A percentile compares a stretch with the other conserved stretches of the same genome.
Evolutionary conservation across 2,113 vertebrate species (phyloP).

Genomic region (Stomatorhinus ivindoensis): DNA sequence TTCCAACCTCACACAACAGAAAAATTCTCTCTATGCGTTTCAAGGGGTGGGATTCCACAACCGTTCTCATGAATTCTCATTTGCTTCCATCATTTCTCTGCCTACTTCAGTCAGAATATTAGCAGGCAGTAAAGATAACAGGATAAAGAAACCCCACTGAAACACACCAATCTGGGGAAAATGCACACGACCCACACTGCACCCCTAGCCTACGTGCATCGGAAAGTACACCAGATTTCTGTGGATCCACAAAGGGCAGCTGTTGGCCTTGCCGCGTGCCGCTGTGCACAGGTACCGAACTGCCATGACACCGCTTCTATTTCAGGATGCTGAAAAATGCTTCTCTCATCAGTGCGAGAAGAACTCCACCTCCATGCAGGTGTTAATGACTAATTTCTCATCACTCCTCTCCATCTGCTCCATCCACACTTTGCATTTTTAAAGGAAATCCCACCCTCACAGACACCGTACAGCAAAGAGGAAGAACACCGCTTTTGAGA

Average conservation of each 20-base stretch:
- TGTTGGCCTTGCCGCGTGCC: not conserved
- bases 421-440: not conserved
- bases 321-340: not conserved
- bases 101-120: not conserved
- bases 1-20: not conserved
- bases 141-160: not conserved
- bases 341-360: conserved; percentile 13
- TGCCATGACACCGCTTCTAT: not conserved
- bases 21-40: not conserved
- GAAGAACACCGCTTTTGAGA: not conserved
- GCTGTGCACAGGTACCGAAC: not conserved
- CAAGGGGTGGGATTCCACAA: not conserved
- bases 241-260: too few species aligned
- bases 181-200: not conserved
- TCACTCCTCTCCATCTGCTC: conserved; percentile 3
- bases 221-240: too few species aligned
- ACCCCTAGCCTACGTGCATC: not conserved
- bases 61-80: not conserved
- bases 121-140: not conserved
- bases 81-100: not conserved
- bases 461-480: not conserved
- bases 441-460: not conserved
- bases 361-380: conserved; percentile 4
- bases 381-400: conserved; percentile 2
- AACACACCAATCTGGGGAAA: not conserved